These are phyloP conservation scores for Polymixis lichenea DNA, from an alignment of 2,888 invertebrate species.

Conservation along the genomic window DNA sequence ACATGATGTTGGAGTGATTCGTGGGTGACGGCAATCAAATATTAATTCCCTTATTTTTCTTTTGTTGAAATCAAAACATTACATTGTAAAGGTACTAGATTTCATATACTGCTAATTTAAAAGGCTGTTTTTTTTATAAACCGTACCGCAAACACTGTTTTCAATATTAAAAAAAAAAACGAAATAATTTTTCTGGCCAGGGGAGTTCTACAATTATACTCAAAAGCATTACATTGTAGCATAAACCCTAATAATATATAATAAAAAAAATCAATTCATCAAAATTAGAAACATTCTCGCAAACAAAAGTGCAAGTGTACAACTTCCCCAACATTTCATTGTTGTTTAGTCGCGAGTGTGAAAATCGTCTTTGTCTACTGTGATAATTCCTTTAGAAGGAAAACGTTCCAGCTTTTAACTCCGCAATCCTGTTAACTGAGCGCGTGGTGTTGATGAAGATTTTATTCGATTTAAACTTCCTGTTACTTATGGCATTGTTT, in stretches of 20 bases:
- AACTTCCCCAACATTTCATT: neutral
- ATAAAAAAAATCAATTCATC: neutral
- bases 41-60: neutral
- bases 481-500: slow-evolving; percentile 26
- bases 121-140: neutral
- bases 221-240: neutral
- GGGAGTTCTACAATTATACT: too few relatives aligned
- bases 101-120: neutral
- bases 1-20: neutral
- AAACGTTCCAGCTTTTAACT: slow-evolving; percentile 39
- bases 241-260: neutral
- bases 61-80: neutral
- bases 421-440: slow-evolving; percentile 40
- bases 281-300: neutral
- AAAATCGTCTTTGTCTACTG: slow-evolving; percentile 37
- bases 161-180: neutral
- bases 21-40: too few relatives aligned
- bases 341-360: neutral
- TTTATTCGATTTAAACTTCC: slow-evolving; percentile 53
- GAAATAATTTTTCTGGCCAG: too few relatives aligned
- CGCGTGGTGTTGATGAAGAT: slow-evolving; percentile 47
- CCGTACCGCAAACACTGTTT: neutral
- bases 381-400: slow-evolving; percentile 30
- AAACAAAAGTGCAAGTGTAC: neutral
- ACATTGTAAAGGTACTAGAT: neutral